Evolutionary conservation across 2,888 invertebrate genomes (phyloP), one percentile per base, ranked within the genome.

Genomic region (Lobophora halterata): DNA sequence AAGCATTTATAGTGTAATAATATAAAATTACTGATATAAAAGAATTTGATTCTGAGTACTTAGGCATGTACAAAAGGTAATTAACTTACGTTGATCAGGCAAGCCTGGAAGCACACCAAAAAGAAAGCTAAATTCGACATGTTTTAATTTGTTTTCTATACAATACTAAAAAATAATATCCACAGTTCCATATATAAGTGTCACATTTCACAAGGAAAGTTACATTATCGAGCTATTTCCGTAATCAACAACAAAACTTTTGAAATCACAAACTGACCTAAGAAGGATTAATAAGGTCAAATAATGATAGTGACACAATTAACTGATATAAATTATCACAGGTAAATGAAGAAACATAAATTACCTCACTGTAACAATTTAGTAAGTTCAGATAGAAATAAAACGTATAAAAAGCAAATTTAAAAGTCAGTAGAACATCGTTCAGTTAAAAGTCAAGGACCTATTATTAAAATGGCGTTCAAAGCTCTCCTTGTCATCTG

Each of bases 61-160:
- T n/a, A n/a, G n/a, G n/a, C n/a, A n/a, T n/a, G n/a, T n/a, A n/a
- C n/a, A n/a, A n/a, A n/a, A n/a, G n/a, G n/a, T n/a, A n/a, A n/a
- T n/a, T n/a, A n/a, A 35, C 16, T 57, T 54, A 66, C 66, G 58
- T 61, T 58, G 28, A 56, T 38, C 50, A 55, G 38, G 44, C 52
- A 51, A 51, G 52, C 54, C 44, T 52, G 55, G 38, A 53, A 29
- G 48, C 52, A 52, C 11, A 56, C 23, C 6, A 46, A 21, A 3
- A 52, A n/a, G 8, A 49, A 26, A 14, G 31, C 25, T 32, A 46
- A 54, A 19, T 42, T 29, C 36, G 54, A 47, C 56, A 56, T 56
- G 33, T 33, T 54, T 31, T 31, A 10, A 5, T 11, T 40, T 47
- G 17, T 17, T 16, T 36, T 23, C 45, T 45, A 36, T 39, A 42